Conservation (phyloP, 2,888 invertebrate species). For the Octonoba sinensis region DNA sequence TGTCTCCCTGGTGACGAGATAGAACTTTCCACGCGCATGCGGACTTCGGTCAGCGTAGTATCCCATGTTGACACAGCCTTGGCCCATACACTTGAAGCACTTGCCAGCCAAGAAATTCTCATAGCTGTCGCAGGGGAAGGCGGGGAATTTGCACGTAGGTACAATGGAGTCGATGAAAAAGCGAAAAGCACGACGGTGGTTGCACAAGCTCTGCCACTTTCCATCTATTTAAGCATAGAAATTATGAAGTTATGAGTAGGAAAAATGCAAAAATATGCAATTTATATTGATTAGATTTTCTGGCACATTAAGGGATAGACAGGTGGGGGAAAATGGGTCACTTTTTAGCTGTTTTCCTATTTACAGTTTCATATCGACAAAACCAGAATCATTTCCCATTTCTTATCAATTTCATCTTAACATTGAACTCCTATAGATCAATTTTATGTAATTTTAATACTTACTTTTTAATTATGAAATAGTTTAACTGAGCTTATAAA, state of each 20-base stretch:
- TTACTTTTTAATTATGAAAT: too few species aligned
- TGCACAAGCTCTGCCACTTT: slow-evolving; percentile 80
- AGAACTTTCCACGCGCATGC: slow-evolving; percentile 83
- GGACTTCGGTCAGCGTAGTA: slow-evolving; percentile 87
- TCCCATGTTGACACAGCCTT: slow-evolving; percentile 89
- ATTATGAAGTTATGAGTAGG: background rate
- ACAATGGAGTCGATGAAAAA: slow-evolving; percentile 95
- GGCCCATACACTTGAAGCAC: slow-evolving; percentile 79
- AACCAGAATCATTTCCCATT: too few species aligned
- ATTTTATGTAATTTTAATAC: too few species aligned
- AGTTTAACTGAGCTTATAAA: too few species aligned
- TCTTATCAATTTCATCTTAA: too few species aligned
- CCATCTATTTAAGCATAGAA: slow-evolving; percentile 43
- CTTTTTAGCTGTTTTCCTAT: too few species aligned
- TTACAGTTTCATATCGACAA: too few species aligned
- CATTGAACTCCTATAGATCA: too few species aligned
- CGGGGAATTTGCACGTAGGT: slow-evolving; percentile 90
- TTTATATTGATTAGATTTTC: too few species aligned
- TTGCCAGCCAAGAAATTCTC: slow-evolving; percentile 85
- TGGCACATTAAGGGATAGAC: too few species aligned
- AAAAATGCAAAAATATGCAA: too few species aligned
- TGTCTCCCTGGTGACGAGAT: slow-evolving; percentile 87
- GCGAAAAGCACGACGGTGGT: slow-evolving; percentile 92
- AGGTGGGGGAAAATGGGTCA: too few species aligned
- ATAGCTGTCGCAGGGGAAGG: slow-evolving; percentile 87